Evolutionary conservation across 2,113 vertebrate genomes (phyloP), one percentile per base, ranked within the genome.

Genomic region (Heteronetta atricapilla): DNA sequence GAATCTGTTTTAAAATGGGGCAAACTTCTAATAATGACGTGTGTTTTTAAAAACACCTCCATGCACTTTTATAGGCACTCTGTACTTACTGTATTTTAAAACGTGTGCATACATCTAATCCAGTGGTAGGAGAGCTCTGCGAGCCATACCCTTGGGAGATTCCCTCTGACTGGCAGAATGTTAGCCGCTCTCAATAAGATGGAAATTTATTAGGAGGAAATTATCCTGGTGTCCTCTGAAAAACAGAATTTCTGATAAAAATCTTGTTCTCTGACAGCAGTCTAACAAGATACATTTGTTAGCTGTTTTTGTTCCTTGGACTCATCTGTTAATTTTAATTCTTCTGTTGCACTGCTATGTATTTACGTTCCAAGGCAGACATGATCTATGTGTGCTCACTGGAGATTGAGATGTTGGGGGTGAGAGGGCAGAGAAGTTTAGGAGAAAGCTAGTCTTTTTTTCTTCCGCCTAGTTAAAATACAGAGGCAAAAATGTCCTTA

Each of bases 121-220:
- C 62, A 33, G 63, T 42, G 53, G 76, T 83, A 50, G 92, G 52
- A 75, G 59, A 86, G 69, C 92, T 84, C 46, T 2, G 0, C 8
- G 16, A 80, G 53, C 77, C 83, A 59, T 44, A 59, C 68, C 87
- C 89, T 78, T 91, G 93, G 95, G 96, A 95, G 93, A 84, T 87
- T 91, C 90, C n/a, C 28, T 77, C 92, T 95, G 94, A 84, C 85
- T 91, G 96, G 93, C 88, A 95, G 93, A 91, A 90, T 11, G 25
- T 91, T 90, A 82, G 93, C 86, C 10, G 53, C 80, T 95, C 79
- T 78, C 92, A 96, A 82, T 95, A 95, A 96, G 90, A 97, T 90
- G 91, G 94, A 97, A 97, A 97, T 97, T 97, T 97, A 97, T 97
- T 97, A 97, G 95, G 88, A 96, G 83, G 87, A 96, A 97, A 97